Base-by-base conservation (phyloP, 2,113 vertebrate species). In the Camelus dromedarius region DNA sequence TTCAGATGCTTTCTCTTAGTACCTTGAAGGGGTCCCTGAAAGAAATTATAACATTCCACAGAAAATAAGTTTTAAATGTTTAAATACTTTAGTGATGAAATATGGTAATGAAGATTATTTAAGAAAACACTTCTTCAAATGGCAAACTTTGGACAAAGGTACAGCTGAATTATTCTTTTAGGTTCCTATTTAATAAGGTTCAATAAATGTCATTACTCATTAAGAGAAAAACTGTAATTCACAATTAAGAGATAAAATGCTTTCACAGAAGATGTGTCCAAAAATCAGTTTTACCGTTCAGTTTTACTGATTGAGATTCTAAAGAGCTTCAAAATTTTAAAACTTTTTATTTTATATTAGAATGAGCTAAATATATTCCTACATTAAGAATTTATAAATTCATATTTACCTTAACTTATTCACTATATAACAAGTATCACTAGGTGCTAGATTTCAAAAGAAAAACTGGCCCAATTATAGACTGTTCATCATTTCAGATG, bases 61-160 rank as follows among this genome's bases (percentile, higher is more conserved):
- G 32, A 96, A 93, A 85, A 93, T 82, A 9, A 85, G 60, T 70
- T 96, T 69, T 69, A 93, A 85, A 22, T 67, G 20, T 56, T 84
- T 91, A 84, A 92, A 89, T 73, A 73, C 28, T 80, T 89, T 42
- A 52, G 22, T 86, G 52, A 86, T 67, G 3, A 81, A 92, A 66
- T 62, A 62, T 13, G n/a, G 38, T 58, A 6, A 84, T 35, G 11
- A 79, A 67, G 35, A 67, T 92, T 67, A 76, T 85, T 73, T 89
- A 94, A 89, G 58, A 81, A 92, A 52, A 92, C 89, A 58, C 15
- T 86, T 92, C 56, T 79, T 11, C 50, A 28, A 46, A 58, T 60
- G 72, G 64, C 80, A 73, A 93, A 80, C 93, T 89, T 16, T 66
- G 35, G 18, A 76, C 88, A 64, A 38, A 92, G 8, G 38, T 28